Conservation (phyloP, 2,888 invertebrate species). For the Drosophila limbata region DNA sequence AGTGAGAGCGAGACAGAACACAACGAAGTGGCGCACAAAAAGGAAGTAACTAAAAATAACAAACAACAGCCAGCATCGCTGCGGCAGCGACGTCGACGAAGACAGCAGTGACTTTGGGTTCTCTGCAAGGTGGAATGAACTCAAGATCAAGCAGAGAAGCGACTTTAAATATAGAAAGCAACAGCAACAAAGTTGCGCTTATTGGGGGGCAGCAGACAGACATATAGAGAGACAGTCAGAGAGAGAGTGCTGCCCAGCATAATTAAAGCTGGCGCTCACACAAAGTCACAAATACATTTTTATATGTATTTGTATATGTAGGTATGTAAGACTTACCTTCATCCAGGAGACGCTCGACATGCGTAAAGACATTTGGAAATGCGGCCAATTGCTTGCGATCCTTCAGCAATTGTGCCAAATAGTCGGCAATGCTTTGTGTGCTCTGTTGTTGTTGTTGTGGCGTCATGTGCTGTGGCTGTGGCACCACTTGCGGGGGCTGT, state of each 20-base stretch:
- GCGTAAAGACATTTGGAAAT: constrained; percentile 99
- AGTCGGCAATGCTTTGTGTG: constrained; percentile 99
- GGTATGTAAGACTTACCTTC: constrained; percentile 91
- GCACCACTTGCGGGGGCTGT: constrained; percentile 68
- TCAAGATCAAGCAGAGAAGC: constrained; percentile 54
- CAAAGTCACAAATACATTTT: not conserved
- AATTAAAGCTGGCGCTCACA: constrained; percentile 29
- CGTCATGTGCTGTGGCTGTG: constrained; percentile 68
- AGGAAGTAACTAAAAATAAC: constrained; percentile 79
- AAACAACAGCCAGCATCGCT: constrained; percentile 51
- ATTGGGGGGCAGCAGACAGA: constrained; percentile 21
- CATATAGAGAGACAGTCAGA: not conserved
- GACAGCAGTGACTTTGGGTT: constrained; percentile 59
- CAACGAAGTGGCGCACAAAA: constrained; percentile 69
- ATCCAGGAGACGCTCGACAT: constrained; percentile 99
- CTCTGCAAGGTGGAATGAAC: constrained; percentile 78
- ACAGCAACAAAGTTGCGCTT: constrained; percentile 49
- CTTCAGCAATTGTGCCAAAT: constrained; percentile 99
- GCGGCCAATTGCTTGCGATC: constrained; percentile 99
- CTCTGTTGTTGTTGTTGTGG: constrained; percentile 87
- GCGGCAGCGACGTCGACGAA: constrained; percentile 18
- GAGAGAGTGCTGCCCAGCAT: constrained; percentile 14
- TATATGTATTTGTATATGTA: not conserved
- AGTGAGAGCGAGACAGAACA: constrained; percentile 35
- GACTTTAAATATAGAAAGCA: constrained; percentile 56